Evolutionary conservation across 2,888 invertebrate species (phyloP), one percentile per base, ranked within the genome.

Genomic region (Megalurothrips usitatus): DNA sequence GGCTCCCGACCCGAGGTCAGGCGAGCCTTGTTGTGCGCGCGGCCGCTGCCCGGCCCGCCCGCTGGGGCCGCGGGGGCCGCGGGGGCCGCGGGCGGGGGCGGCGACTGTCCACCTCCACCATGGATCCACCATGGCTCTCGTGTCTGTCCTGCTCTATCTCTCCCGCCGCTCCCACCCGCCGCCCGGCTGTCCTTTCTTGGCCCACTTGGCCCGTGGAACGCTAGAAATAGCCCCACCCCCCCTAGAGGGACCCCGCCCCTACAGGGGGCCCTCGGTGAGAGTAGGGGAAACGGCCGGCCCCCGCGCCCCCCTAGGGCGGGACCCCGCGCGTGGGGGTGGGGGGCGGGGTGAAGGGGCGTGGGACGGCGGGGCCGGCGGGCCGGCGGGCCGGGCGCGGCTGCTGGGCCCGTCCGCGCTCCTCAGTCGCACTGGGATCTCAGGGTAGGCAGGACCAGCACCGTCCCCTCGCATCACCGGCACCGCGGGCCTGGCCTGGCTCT

Each of bases 181-280:
- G 26, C 63, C 80, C 78, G 47, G 19, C 87, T 89, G 89, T 89
- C 90, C 90, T 90, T 91, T 90, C 90, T 90, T 90, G 90, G 90
- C 83, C 82, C 84, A 83, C 87, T 88, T 82, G 84, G 84, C 88
- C 89, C 87, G 87, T 87, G 68, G 68, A 75, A 75, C 68, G 68
- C 90, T 89, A 89, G 89, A 90, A 90, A 90, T 90, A 90, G 89
- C 84, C 83, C 83, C 82, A 58, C 78, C 52, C 47, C 48, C 34
- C 75, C 49, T 52, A 63, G 80, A n/a, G 68, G 79, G 79, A 17
- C 75, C 43, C 34, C 34, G 34, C 34, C 34, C 34, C 34, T 43
- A 43, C 3, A 43, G 34, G 34, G n/a, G 34, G 34, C 34, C 34
- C 34, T 43, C 34, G 34, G 34, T 43, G 34, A 43, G 34, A 43